Evolutionary conservation across 2,888 invertebrate genomes (phyloP), one percentile per base, ranked within the genome.

Genomic region (Caenorhabditis sulstoni): DNA sequence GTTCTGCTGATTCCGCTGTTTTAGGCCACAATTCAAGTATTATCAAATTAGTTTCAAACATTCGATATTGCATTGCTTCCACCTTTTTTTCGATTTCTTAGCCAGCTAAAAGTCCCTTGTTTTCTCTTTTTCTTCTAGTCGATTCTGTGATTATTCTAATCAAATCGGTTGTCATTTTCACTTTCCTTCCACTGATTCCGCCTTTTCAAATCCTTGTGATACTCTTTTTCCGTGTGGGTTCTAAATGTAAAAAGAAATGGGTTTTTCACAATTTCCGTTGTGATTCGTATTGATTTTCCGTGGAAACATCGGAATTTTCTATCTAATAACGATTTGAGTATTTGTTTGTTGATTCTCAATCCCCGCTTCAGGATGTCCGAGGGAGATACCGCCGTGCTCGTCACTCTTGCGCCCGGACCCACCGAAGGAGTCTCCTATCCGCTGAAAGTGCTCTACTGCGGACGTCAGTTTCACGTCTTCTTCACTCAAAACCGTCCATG

Each of bases 361-460:
- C 11, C 29, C 5, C n/a, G 4, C n/a, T 37, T 44, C 61, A 71
- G 44, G 50, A 77, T 71, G 65, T 16, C 65, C 35, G 76, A 59
- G 14, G 73, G 66, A 50, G 79, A 79, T 29, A 61, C 58, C 47
- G 64, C 53, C 45, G 75, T 75, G 14, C 44, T 75, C 23, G 39
- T 37, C n/a, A 66, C 61, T 23, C 52, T 84, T 9, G 79, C 84
- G 12, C 82, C 82, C 29, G 84, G 84, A 16, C 85, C 84, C 18
- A 65, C 52, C 14, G 68, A 67, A 1, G 86, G 84, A 23, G 82
- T 88, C 44, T 58, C 62, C 18, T 88, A 88, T 64, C 88, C 88
- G 35, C 50, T 87, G 49, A 81, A 76, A 35, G 86, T 29, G 3
- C 7, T 29, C 29, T 29, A 29, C 29, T 29, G 29, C 7, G 29